These are phyloP conservation scores for Eulemur rufifrons DNA, from an alignment of 2,113 vertebrate species.

Conservation along the genomic window DNA sequence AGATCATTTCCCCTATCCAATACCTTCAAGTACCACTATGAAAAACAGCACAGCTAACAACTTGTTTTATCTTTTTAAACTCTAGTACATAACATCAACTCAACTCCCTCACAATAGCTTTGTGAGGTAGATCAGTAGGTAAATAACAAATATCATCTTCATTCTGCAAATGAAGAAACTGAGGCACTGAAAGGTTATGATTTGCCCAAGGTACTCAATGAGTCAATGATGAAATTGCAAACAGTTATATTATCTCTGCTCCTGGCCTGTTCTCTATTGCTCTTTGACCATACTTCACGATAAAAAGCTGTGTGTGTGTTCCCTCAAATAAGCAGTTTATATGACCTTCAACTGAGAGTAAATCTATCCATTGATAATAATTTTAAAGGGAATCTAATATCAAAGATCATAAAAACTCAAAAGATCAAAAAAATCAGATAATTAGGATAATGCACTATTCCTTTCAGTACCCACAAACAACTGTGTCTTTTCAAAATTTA, in stretches of 20 bases:
- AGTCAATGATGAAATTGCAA: conserved; percentile 24
- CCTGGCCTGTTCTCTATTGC: neutral
- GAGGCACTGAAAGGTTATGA: conserved; percentile 65
- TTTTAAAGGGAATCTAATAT: conserved; percentile 44
- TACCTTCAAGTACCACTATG: neutral
- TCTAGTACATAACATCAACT: neutral
- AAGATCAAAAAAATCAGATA: neutral
- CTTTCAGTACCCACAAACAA: conserved; percentile 35
- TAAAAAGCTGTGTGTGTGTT: neutral
- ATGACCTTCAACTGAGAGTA: neutral
- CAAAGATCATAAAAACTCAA: neutral
- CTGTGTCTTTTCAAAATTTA: neutral
- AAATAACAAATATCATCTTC: conserved; percentile 54
- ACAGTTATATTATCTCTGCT: conserved; percentile 10
- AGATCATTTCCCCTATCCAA: neutral
- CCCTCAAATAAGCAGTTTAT: neutral
- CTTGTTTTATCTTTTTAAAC: neutral
- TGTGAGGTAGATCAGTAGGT: conserved; percentile 63
- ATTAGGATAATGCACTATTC: neutral
- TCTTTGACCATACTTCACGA: neutral
- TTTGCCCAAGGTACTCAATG: conserved; percentile 28
- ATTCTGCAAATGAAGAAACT: conserved; percentile 66
- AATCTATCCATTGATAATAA: conserved; percentile 25
- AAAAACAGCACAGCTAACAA: neutral
- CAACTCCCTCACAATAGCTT: conserved; percentile 60